These are phyloP conservation scores for Gallinago media DNA, from an alignment of 2,113 vertebrate genomes.

Conservation along the genomic window DNA sequence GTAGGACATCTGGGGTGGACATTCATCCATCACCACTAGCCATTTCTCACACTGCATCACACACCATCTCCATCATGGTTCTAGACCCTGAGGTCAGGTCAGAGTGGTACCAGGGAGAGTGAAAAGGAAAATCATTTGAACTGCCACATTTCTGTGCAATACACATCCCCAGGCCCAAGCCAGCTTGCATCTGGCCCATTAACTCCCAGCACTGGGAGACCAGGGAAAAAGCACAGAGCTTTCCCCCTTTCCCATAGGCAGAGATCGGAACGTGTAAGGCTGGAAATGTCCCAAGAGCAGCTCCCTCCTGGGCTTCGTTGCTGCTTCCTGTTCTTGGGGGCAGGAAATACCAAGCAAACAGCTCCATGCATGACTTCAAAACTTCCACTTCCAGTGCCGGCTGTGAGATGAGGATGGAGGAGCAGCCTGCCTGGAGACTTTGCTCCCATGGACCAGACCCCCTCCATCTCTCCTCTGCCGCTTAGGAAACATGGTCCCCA, in stretches of 20 bases:
- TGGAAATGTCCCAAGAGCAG: slow-evolving; percentile 56
- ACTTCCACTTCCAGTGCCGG: slow-evolving; percentile 6
- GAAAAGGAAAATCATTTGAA: background rate
- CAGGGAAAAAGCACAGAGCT: background rate
- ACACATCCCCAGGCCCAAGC: background rate
- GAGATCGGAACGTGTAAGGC: slow-evolving; percentile 17
- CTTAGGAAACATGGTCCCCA: background rate
- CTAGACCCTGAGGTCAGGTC: background rate
- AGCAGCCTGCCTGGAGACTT: background rate
- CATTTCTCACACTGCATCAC: background rate
- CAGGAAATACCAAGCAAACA: slow-evolving; percentile 71
- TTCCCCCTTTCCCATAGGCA: background rate
- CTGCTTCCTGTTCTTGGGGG: slow-evolving; percentile 54
- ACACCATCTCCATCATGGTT: fast-evolving
- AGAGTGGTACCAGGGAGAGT: background rate
- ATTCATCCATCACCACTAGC: fast-evolving
- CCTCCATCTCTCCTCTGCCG: background rate
- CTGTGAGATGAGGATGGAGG: background rate
- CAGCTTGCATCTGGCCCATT: background rate
- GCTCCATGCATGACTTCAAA: slow-evolving; percentile 42
- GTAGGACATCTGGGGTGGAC: background rate
- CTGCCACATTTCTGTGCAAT: background rate
- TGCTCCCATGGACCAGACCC: background rate
- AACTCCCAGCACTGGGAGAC: background rate
- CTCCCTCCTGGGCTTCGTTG: slow-evolving; percentile 18